Percentiles rank a stretch among this genome's conserved stretches.
Conservation (phyloP, 2,797 vertebrate species). For the Sitta carolinensis region DNA sequence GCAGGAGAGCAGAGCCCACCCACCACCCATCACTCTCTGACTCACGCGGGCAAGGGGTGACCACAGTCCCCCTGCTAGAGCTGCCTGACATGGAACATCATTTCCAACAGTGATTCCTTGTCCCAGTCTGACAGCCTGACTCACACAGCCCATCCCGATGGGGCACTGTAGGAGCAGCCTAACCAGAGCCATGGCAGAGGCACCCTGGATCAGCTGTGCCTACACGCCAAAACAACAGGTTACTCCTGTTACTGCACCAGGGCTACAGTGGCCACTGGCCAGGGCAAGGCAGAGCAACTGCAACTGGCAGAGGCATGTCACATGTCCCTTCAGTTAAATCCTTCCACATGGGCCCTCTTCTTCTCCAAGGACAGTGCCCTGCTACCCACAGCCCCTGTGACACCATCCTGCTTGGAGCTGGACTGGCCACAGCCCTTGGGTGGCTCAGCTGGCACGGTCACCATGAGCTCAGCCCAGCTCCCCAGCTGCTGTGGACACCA, state of each 20-base stretch:
- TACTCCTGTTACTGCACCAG: not conserved
- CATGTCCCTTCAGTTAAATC: not conserved
- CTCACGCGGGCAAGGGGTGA: not conserved
- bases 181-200: not conserved
- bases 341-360: not conserved
- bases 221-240: not conserved
- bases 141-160: not conserved
- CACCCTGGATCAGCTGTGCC: not conserved
- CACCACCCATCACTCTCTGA: not conserved
- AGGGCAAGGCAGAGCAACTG: not conserved
- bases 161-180: not conserved
- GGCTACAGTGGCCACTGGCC: not conserved
- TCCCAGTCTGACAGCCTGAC: rapidly evolving
- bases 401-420: rapidly evolving
- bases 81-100: not conserved
- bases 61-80: not conserved
- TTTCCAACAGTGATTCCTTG: not conserved
- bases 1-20: not conserved
- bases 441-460: not conserved
- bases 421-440: not conserved
- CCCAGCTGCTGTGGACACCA: not conserved
- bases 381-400: not conserved
- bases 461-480: not conserved
- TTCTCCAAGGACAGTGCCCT: not conserved
- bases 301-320: rapidly evolving